Evolutionary conservation across 23 tunicate genomes (phyloP).

Genomic region (Clavelina lepadiformis): DNA sequence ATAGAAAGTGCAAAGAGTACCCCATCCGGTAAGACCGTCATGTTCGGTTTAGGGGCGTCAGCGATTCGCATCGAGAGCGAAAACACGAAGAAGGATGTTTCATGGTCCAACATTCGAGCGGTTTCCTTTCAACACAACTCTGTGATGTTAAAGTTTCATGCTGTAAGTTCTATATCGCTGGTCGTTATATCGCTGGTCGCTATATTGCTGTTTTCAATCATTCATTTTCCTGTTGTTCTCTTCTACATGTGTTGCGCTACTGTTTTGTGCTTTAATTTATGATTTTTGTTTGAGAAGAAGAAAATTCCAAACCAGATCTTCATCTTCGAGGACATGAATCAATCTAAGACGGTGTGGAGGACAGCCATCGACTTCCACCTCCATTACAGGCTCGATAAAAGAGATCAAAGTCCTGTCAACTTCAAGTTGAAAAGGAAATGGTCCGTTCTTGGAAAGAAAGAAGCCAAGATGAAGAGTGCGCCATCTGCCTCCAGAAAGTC

Average conservation of each 20-base stretch:
- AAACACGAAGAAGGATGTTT: too few species aligned
- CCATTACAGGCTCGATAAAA: slow-evolving; percentile 37
- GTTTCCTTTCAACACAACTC: slow-evolving; percentile 56
- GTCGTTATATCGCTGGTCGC: too few species aligned
- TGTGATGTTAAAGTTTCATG: slow-evolving; percentile 38
- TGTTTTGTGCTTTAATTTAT: background rate
- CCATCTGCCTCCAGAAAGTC: slow-evolving; percentile 1
- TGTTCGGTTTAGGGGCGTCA: too few species aligned
- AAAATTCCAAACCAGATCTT: slow-evolving; percentile 5
- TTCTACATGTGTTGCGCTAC: background rate
- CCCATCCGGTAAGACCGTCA: too few species aligned
- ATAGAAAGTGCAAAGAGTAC: too few species aligned
- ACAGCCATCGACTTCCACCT: slow-evolving; percentile 59
- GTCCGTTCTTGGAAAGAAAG: slow-evolving; percentile 13
- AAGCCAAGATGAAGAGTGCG: slow-evolving; percentile 11
- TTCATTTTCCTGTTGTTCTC: background rate
- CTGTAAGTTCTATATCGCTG: slow-evolving; percentile 27
- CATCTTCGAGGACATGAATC: slow-evolving; percentile 32
- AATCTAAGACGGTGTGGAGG: slow-evolving; percentile 69
- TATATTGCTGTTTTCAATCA: too few species aligned
- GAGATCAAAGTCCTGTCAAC: slow-evolving; percentile 6
- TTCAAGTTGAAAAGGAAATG: slow-evolving; percentile 26
- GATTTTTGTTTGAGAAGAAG: background rate
- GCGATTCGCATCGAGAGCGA: too few species aligned
- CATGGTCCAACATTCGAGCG: slow-evolving; percentile 52